A percentile compares a stretch with the other conserved stretches of the same genome.
Evolutionary conservation across 1,140 invertebrate genomes (phyloP).

Genomic region (Drosophila orosa): DNA sequence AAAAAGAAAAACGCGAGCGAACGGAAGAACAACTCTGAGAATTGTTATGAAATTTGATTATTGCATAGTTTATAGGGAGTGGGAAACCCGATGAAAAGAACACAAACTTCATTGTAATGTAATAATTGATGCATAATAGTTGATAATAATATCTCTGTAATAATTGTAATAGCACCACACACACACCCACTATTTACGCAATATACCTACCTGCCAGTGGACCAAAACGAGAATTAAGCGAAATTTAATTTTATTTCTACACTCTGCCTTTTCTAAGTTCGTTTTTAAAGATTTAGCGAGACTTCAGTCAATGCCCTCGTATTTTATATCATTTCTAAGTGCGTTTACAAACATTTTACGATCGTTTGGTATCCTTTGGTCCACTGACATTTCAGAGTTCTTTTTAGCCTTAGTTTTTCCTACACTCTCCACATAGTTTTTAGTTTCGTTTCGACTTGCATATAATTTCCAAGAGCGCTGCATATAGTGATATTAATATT

Average conservation of each 20-base stretch:
- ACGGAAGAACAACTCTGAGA: slow-evolving; percentile 36
- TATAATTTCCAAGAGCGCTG: slow-evolving; percentile 65
- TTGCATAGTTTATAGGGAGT: slow-evolving; percentile 57
- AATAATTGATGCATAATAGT: slow-evolving; percentile 53
- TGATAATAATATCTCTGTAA: slow-evolving; percentile 36
- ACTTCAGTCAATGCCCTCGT: not conserved
- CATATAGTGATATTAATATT: slow-evolving; percentile 82
- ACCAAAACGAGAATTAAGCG: not conserved
- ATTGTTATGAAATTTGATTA: slow-evolving; percentile 73
- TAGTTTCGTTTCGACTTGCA: slow-evolving; percentile 42
- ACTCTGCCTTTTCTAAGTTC: not conserved
- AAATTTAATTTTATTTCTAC: not conserved
- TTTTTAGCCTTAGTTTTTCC: slow-evolving; percentile 38
- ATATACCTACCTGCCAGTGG: slow-evolving; percentile 17
- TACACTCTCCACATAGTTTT: slow-evolving; percentile 23
- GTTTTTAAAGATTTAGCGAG: not conserved
- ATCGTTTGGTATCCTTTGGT: not conserved
- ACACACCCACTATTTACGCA: slow-evolving; percentile 18
- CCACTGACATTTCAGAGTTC: slow-evolving; percentile 2
- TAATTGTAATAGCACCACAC: slow-evolving; percentile 39
- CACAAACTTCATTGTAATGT: slow-evolving; percentile 44
- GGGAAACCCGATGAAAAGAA: not conserved
- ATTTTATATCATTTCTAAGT: not conserved
- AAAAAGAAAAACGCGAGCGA: slow-evolving; percentile 2
- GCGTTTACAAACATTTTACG: not conserved